These are phyloP conservation scores for Papilio machaon DNA, from an alignment of 1,140 invertebrate genomes.

Conservation along the genomic window DNA sequence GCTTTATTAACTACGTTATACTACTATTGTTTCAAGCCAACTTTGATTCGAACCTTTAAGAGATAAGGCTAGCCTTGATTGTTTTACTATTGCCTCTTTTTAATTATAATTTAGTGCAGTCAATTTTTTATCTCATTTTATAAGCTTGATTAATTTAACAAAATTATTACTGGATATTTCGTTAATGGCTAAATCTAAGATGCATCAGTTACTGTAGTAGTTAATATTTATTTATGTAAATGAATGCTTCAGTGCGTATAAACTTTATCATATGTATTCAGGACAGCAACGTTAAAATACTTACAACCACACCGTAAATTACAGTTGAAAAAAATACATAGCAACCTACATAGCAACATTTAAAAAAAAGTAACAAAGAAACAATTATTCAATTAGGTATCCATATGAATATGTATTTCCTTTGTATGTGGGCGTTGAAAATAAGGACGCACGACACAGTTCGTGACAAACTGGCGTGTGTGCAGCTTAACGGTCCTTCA, in stretches of 20 bases:
- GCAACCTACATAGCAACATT: conserved; percentile 37
- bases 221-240: conserved; percentile 13
- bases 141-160: no score
- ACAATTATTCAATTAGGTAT: conserved; percentile 40
- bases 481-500: conserved; percentile 38
- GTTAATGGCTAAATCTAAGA: no score
- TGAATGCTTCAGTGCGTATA: background rate
- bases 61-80: no score
- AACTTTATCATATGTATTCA: background rate
- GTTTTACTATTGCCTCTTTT: no score
- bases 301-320: conserved; percentile 4
- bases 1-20: background rate
- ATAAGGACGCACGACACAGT: conserved; percentile 66
- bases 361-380: conserved; percentile 37
- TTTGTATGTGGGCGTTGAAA: conserved; percentile 48
- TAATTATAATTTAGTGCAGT: no score
- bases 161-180: no score
- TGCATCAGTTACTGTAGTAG: no score
- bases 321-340: background rate
- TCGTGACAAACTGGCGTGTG: conserved; percentile 67
- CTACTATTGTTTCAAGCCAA: background rate
- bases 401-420: conserved; percentile 40
- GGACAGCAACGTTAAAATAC: background rate
- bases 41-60: background rate
- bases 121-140: no score